Base-by-base conservation (phyloP, 2,113 vertebrate genomes). In the Dromas ardeola region DNA sequence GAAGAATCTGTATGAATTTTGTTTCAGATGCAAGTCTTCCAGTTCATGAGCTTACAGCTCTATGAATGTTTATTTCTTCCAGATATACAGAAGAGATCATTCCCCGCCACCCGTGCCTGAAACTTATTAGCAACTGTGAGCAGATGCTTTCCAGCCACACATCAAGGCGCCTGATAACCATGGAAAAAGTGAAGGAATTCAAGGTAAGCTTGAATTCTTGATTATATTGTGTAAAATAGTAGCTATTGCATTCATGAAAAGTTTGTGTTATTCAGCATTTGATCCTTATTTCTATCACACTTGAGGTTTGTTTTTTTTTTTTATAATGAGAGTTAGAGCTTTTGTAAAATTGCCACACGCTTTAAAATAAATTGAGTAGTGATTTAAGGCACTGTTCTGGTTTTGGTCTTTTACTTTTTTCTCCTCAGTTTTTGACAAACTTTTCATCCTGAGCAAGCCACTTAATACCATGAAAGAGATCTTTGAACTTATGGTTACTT, bases 71-170 rank as follows among this genome's bases (percentile, higher is more conserved):
- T 97, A 91, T 97, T 94, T 93, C 76, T 95, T 97, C 70, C 98
- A 99, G 99, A 96, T 99, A 99, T 74, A 98, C 98, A 50, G 99
- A 99, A 70, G 99, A 99, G 96, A 99, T 99, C 98, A 88, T 99
- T 65, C 99, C 99, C 61, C 97, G 98, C 93, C 99, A 99, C 95
- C 99, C 99, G 0, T 99, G 99, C 98, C 98, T 99, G 95, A 98
- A 95, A 88, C 98, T 99, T 93, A 87, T 99, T 98, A 99, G 99
- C 97, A 99, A 99, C 98, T 99, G 99, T 61, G 99, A 99, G 97
- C 99, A 99, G 98, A 98, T 98, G 32, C 99, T 99, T 80, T 99
- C 99, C 95, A 99, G 99, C 97, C 99, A 99, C 97, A 99, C 99
- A 12, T 99, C 99, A 58, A 98, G 99, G 87, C 99, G 98, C 81